These are phyloP conservation scores for Carposina sasakii DNA, from an alignment of 1,140 invertebrate genomes.

Conservation along the genomic window DNA sequence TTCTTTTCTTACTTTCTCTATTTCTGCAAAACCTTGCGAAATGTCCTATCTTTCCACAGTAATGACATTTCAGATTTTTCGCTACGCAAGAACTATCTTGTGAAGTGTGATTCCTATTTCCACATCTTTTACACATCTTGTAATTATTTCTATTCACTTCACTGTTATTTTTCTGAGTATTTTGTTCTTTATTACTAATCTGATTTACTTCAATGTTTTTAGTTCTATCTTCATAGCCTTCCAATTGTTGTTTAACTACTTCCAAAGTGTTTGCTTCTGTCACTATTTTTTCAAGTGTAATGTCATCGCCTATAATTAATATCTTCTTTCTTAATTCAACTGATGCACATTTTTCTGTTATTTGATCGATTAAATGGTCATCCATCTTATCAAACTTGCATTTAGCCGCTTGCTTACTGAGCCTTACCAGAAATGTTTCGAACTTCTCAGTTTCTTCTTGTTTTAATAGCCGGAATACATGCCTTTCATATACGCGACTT, in stretches of 20 bases:
- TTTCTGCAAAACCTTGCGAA: not conserved
- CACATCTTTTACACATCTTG: slow-evolving; percentile 1
- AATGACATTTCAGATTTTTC: not conserved
- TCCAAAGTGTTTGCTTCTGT: not conserved
- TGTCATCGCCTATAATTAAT: not conserved
- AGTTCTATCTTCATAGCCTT: not conserved
- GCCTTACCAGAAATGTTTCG: slow-evolving; percentile 5
- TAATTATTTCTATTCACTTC: too few species aligned
- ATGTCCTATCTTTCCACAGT: not conserved
- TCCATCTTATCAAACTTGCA: not conserved
- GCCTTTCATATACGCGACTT: not conserved
- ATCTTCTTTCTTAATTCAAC: not conserved
- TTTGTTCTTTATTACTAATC: too few species aligned
- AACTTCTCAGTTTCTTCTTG: slow-evolving; percentile 1
- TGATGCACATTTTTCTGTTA: not conserved
- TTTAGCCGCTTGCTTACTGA: slow-evolving; percentile 4
- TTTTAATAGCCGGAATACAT: slow-evolving; percentile 3
- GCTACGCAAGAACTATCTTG: not conserved
- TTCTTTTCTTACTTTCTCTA: not conserved
- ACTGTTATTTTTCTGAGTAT: too few species aligned
- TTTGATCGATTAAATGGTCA: not conserved
- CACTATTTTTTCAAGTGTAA: not conserved
- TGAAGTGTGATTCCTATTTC: not conserved
- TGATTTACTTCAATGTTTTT: not conserved
- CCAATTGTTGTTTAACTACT: not conserved